These are phyloP conservation scores for Anhinga rufa DNA, from an alignment of 2,113 vertebrate genomes.

Conservation along the genomic window DNA sequence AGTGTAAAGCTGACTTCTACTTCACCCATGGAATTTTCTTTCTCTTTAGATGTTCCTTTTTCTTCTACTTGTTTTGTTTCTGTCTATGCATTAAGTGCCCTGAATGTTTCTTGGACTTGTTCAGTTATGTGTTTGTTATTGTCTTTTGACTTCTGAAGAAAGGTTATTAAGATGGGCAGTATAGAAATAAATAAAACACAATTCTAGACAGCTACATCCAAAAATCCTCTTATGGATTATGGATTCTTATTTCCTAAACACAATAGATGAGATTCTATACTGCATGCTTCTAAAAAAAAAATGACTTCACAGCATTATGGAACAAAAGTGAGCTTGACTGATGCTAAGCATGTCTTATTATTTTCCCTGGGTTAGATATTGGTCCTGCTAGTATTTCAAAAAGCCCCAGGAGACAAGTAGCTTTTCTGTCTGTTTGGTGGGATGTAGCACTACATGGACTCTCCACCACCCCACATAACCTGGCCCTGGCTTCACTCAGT, in stretches of 20 bases:
- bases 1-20: not conserved
- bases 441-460: not conserved
- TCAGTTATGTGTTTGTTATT: not conserved
- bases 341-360: not conserved
- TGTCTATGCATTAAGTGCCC: not conserved
- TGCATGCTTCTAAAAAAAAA: not conserved
- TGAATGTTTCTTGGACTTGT: not conserved
- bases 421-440: not conserved
- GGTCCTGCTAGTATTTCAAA: not conserved
- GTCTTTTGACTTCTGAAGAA: slow-evolving; percentile 3
- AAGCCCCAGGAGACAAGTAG: not conserved
- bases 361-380: not conserved
- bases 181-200: slow-evolving; percentile 25
- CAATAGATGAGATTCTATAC: not conserved
- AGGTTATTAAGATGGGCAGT: not conserved
- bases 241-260: slow-evolving; percentile 24
- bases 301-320: not conserved
- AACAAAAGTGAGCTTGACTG: not conserved
- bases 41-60: not conserved
- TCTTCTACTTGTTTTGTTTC: not conserved
- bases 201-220: not conserved
- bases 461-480: not conserved
- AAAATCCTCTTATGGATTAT: slow-evolving; percentile 51
- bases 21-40: not conserved
- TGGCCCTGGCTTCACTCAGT: fast-evolving